A percentile compares a stretch with the other conserved stretches of the same genome.
Evolutionary conservation across 2,113 vertebrate species (phyloP).

Genomic region (Nibea coibor): DNA sequence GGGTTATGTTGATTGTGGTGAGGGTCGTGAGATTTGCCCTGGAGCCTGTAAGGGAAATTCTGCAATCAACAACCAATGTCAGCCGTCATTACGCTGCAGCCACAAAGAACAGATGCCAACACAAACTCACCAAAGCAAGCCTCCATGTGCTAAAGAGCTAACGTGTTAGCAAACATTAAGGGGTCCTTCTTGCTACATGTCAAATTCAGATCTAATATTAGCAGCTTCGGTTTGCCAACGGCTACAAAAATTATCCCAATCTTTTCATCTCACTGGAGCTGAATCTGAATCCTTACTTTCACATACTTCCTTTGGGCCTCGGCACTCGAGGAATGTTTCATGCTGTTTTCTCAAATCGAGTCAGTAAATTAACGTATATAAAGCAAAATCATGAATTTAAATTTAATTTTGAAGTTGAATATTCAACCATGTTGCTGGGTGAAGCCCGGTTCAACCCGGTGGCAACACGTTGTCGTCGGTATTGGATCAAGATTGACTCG

Average conservation of each 20-base stretch:
- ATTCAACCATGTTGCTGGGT: not conserved
- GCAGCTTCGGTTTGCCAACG: not conserved
- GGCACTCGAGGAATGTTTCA: not conserved
- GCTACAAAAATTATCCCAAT: not conserved
- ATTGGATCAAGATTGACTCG: not conserved
- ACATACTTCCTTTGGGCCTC: not conserved
- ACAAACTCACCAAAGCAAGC: constrained; percentile 15
- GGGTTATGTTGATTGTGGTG: constrained; percentile 50
- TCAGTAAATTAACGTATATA: not conserved
- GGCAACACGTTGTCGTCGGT: not conserved
- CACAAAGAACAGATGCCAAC: constrained; percentile 23
- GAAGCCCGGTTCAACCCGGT: not conserved
- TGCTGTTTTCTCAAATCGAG: not conserved
- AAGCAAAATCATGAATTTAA: not conserved
- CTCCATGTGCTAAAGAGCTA: not conserved
- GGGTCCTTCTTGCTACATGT: not conserved
- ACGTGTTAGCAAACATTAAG: constrained; percentile 7
- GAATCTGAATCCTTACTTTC: not conserved
- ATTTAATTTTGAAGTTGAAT: not conserved
- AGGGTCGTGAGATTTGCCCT: constrained; percentile 41
- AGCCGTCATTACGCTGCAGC: constrained; percentile 26
- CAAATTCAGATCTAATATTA: constrained; percentile 7
- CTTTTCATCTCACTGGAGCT: constrained; percentile 10
- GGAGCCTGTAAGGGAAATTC: constrained; percentile 41
- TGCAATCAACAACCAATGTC: constrained; percentile 48